Percentiles rank a stretch among this genome's conserved stretches.
Conservation (phyloP, 2,888 invertebrate genomes). For the Drosophila silvestris region DNA sequence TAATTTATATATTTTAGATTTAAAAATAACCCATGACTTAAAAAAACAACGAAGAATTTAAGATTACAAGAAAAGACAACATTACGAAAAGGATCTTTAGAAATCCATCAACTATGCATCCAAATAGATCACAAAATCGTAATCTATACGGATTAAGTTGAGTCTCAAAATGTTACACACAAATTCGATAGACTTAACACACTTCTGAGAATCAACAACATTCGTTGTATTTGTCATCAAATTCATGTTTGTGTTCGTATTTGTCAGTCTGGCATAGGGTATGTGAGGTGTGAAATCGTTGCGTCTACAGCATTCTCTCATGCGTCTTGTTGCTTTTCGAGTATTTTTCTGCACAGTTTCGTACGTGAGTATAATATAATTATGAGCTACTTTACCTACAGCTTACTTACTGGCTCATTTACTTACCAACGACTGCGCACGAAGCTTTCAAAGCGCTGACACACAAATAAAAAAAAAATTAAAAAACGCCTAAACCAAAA, state of each 20-base stretch:
- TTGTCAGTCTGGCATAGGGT: slow-evolving; percentile 22
- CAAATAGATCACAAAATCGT: background rate
- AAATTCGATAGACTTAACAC: background rate
- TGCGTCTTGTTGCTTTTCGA: slow-evolving; percentile 44
- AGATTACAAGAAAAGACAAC: background rate
- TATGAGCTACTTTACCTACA: slow-evolving; percentile 74
- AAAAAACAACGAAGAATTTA: background rate
- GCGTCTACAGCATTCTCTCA: slow-evolving; percentile 14
- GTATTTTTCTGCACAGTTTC: slow-evolving; percentile 71
- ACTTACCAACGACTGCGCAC: slow-evolving; percentile 37
- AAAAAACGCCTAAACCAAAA: slow-evolving; percentile 31
- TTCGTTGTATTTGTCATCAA: background rate
- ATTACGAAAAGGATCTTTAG: background rate
- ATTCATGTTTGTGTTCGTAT: background rate
- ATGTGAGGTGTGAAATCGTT: slow-evolving; percentile 12
- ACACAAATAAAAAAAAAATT: slow-evolving; percentile 41
- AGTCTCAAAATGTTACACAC: background rate
- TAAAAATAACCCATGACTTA: background rate
- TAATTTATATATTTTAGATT: background rate
- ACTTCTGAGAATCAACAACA: background rate
- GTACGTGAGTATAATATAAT: slow-evolving; percentile 78
- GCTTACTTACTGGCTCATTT: slow-evolving; percentile 67
- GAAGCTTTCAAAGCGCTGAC: slow-evolving; percentile 51
- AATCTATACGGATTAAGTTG: background rate
- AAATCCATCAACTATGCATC: background rate